Percentiles rank a stretch among this genome's conserved stretches.
Evolutionary conservation across 1,140 invertebrate species (phyloP).

Genomic region (Stenopsyche tienmushanensis): DNA sequence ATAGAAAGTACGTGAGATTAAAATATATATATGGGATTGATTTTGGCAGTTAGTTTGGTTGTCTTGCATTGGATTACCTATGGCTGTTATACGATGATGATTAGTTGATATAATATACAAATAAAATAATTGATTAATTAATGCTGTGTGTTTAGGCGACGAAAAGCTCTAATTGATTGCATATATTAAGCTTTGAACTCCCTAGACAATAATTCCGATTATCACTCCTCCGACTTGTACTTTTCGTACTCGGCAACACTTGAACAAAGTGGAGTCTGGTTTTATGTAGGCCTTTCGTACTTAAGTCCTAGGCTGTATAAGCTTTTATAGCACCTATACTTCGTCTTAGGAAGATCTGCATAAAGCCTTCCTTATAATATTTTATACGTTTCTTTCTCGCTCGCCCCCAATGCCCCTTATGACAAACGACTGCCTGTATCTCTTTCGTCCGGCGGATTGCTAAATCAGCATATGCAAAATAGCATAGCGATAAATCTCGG

Average conservation of each 20-base stretch:
- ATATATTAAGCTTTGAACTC: no score
- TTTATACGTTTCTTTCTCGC: slow-evolving; percentile 34
- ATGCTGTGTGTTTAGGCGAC: no score
- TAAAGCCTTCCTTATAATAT: slow-evolving; percentile 41
- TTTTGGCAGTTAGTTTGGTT: no score
- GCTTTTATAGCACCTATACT: slow-evolving; percentile 32
- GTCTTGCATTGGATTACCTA: no score
- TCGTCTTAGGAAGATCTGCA: slow-evolving; percentile 35
- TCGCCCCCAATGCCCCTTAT: slow-evolving; percentile 10
- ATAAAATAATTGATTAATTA: no score
- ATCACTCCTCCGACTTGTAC: not conserved
- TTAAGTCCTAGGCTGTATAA: slow-evolving; percentile 1
- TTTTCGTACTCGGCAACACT: not conserved
- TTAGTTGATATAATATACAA: no score
- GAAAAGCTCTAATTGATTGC: no score
- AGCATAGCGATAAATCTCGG: slow-evolving; percentile 59
- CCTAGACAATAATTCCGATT: no score
- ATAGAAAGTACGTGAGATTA: no score
- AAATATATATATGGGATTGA: no score
- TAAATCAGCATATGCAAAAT: slow-evolving; percentile 62
- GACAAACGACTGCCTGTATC: slow-evolving; percentile 27
- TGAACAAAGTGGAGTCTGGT: slow-evolving; percentile 11
- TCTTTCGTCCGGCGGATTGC: slow-evolving; percentile 44
- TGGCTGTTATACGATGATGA: no score
- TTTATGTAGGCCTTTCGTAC: slow-evolving; percentile 18